Percentiles rank a stretch among this genome's conserved stretches.
Conservation (phyloP, 92 coral and sea anemone species). For the Montipora capitata region DNA sequence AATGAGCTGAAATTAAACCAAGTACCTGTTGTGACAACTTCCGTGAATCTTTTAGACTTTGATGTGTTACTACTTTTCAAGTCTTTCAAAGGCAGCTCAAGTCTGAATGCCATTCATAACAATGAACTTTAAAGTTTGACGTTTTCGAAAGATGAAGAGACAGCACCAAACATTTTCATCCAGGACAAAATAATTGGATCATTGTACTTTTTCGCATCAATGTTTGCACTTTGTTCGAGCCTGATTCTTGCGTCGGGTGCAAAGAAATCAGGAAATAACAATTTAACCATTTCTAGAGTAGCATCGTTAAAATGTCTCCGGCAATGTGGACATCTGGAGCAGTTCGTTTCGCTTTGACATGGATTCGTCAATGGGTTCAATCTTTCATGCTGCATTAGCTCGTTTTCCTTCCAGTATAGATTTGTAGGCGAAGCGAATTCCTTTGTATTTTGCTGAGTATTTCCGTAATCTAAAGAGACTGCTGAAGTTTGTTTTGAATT, state of each 20-base stretch:
- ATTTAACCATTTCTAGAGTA: neutral
- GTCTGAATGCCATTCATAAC: no score
- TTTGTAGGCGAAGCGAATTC: constrained; percentile 6
- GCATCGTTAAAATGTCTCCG: neutral
- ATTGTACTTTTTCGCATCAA: neutral
- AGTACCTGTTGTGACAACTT: no score
- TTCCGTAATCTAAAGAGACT: neutral
- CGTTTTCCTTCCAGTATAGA: no score
- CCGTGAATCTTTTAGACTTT: no score
- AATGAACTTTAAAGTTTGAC: neutral
- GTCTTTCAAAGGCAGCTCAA: no score
- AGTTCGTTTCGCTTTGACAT: neutral
- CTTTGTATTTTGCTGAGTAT: neutral
- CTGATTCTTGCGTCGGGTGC: neutral
- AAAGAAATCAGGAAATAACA: constrained; percentile 20
- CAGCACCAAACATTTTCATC: constrained; percentile 18
- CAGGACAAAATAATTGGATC: neutral
- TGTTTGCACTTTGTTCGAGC: neutral
- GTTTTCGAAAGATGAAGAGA: neutral
- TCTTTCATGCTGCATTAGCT: neutral
- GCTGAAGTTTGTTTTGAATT: neutral
- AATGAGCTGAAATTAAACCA: no score
- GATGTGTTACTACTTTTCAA: no score
- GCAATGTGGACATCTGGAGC: neutral
- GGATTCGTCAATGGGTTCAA: neutral